Evolutionary conservation across 2,888 invertebrate genomes (phyloP).

Genomic region (Megalurothrips usitatus): DNA sequence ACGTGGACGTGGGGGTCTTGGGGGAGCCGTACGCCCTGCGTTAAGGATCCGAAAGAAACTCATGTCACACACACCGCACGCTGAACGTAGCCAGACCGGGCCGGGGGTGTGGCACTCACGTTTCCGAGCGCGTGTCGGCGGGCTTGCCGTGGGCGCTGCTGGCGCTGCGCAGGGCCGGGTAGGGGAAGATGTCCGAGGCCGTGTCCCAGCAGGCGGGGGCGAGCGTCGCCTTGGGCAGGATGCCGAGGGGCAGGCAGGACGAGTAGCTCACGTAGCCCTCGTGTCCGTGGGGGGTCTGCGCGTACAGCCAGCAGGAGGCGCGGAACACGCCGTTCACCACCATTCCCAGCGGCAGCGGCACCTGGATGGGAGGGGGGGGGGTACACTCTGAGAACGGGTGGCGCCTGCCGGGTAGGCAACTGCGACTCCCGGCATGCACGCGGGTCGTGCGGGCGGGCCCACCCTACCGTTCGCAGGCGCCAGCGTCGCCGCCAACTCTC

Average conservation of each 20-base stretch:
- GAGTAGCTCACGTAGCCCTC: constrained; percentile 2
- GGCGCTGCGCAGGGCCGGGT: not conserved
- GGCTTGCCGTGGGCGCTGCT: not conserved
- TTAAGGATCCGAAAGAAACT: not conserved
- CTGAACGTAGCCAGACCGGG: not conserved
- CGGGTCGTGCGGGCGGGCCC: too few relatives aligned
- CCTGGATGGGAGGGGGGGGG: constrained; percentile 20
- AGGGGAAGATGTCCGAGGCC: constrained; percentile 4
- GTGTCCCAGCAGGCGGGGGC: not conserved
- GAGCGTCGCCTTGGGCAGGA: not conserved
- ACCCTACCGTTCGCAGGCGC: too few relatives aligned
- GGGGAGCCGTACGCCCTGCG: not conserved
- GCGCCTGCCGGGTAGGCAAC: not conserved
- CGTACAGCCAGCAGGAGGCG: constrained; percentile 65
- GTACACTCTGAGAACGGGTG: not conserved
- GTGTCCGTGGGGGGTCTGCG: constrained; percentile 74
- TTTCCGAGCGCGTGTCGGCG: not conserved
- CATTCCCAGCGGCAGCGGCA: constrained; percentile 70
- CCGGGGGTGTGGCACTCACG: not conserved
- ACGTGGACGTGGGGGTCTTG: not conserved
- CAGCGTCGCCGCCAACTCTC: not conserved
- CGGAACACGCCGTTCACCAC: constrained; percentile 84
- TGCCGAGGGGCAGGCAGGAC: constrained; percentile 18
- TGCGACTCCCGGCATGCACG: too few relatives aligned
- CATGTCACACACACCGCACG: not conserved